Conservation (phyloP, 2,113 vertebrate genomes). For the Castor canadensis region DNA sequence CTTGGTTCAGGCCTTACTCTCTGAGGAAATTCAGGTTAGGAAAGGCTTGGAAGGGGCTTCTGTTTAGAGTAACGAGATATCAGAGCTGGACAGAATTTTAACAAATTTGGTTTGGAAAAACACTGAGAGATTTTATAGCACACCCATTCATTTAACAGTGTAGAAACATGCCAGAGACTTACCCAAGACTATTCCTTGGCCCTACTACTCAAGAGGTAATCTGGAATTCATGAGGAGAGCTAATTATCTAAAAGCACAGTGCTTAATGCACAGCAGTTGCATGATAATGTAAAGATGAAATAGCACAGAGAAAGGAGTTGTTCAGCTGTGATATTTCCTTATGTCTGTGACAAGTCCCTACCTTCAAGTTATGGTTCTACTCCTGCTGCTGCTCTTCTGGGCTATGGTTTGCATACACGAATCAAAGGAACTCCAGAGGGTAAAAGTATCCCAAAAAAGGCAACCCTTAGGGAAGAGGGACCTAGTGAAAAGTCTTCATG, state of each 20-base stretch:
- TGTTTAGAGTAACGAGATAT: constrained; percentile 2
- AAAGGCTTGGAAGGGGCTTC: not conserved
- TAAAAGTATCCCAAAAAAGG: not conserved
- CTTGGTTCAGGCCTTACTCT: not conserved
- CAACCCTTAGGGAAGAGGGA: not conserved
- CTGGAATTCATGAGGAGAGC: constrained; percentile 12
- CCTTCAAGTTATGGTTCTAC: not conserved
- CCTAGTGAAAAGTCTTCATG: not conserved
- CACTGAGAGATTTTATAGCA: not conserved
- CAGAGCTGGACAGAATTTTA: constrained; percentile 20
- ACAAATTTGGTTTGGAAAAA: constrained; percentile 13
- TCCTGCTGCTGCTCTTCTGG: constrained; percentile 22
- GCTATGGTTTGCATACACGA: not conserved
- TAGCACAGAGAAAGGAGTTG: not conserved
- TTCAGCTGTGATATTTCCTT: constrained; percentile 45
- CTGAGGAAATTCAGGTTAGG: not conserved
- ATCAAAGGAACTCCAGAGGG: not conserved
- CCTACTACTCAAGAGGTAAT: constrained; percentile 12
- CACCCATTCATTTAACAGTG: not conserved
- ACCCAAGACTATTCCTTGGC: not conserved
- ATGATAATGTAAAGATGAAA: constrained; percentile 37
- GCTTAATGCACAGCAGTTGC: constrained; percentile 45
- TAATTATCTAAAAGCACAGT: constrained; percentile 48
- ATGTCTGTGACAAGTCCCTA: constrained; percentile 5
- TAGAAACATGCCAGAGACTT: constrained; percentile 19